Conservation (phyloP, 2,113 vertebrate species). For the Apteryx mantelli region DNA sequence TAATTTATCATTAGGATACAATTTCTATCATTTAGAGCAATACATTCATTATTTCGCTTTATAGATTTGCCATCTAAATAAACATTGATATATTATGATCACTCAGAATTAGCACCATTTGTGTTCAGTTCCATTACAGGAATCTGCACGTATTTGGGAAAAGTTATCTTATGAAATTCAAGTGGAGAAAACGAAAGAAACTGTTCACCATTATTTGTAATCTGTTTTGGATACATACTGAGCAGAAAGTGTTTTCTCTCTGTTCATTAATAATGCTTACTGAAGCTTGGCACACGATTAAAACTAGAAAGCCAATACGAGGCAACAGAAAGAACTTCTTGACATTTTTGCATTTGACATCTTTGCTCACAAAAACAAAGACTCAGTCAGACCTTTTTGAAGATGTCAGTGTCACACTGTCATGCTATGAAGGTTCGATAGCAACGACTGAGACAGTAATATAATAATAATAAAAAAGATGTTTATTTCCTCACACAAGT, state of each 20-base stretch:
- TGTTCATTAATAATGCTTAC: background rate
- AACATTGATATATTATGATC: background rate
- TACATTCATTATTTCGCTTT: background rate
- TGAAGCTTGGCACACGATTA: background rate
- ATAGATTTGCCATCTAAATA: background rate
- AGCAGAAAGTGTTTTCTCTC: background rate
- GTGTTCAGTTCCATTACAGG: background rate
- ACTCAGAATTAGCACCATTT: background rate
- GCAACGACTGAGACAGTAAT: too few species aligned
- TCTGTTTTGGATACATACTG: background rate
- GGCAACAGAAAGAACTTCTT: background rate
- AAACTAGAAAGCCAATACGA: background rate
- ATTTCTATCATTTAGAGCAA: background rate
- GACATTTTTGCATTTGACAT: background rate
- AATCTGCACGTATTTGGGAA: background rate
- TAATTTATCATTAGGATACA: background rate
- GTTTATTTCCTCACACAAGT: too few species aligned
- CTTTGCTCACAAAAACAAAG: background rate
- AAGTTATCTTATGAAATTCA: background rate
- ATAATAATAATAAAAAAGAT: too few species aligned
- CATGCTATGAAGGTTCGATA: too few species aligned
- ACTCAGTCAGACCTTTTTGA: background rate
- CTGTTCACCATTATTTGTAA: background rate
- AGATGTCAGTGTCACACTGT: background rate
- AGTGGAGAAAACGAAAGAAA: background rate